A percentile compares a stretch with the other conserved stretches of the same genome.
phyloP scores from a whole-genome alignment of 2,113 vertebrate genomes.

The Ivindomyrus marchei region DNA sequence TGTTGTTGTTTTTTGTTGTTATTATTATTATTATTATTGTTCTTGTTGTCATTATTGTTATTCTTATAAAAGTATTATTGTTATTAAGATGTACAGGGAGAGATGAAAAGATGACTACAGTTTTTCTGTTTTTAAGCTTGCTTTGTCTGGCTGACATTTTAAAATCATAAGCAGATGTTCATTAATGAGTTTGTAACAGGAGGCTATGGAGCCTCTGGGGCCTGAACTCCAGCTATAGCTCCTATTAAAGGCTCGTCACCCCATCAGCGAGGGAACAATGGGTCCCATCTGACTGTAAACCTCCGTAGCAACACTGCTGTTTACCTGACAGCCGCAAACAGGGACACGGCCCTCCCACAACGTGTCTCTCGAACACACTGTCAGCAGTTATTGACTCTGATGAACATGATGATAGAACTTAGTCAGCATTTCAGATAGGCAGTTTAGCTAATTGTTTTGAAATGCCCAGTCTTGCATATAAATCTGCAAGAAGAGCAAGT shows the following conservation, averaged over 20 bases:
- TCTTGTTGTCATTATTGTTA: background rate
- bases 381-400: background rate
- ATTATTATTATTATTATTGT: background rate
- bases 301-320: slow-evolving; percentile 30
- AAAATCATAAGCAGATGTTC: slow-evolving; percentile 44
- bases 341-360: background rate
- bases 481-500: background rate
- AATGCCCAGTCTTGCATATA: background rate
- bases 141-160: slow-evolving; percentile 26
- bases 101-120: slow-evolving; percentile 13
- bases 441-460: background rate
- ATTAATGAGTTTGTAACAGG: slow-evolving; percentile 41
- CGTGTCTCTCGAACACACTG: background rate
- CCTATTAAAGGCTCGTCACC: slow-evolving; percentile 23
- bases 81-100: slow-evolving; percentile 18
- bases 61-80: slow-evolving; percentile 9
- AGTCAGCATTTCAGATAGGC: background rate
- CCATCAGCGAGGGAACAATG: slow-evolving; percentile 25
- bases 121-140: slow-evolving; percentile 15
- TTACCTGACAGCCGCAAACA: slow-evolving; percentile 26
- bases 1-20: background rate
- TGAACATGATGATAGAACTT: background rate
- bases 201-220: slow-evolving; percentile 15
- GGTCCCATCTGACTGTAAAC: slow-evolving; percentile 26
- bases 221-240: slow-evolving; percentile 29